Conservation (phyloP, 1,140 invertebrate species). For the Piezodorus guildinii region DNA sequence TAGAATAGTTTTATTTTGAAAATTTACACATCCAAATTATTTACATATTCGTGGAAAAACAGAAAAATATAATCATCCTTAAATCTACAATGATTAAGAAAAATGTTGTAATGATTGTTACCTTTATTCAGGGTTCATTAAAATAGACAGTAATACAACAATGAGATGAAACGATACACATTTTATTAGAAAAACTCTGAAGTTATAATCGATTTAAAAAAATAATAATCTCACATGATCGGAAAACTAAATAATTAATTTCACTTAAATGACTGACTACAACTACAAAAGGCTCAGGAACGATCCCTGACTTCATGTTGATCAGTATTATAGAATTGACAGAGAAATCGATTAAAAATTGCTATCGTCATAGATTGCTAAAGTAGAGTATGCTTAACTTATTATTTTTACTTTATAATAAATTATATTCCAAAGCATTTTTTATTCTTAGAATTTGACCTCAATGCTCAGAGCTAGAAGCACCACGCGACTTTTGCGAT, state of each 20-base stretch:
- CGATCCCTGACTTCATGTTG: too few species aligned
- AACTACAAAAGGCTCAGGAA: neutral
- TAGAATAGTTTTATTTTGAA: conserved; percentile 15
- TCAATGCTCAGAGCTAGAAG: too few species aligned
- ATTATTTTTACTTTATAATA: too few species aligned
- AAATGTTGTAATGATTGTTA: conserved; percentile 8
- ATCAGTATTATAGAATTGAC: too few species aligned
- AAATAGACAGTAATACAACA: neutral
- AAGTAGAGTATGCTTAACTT: too few species aligned
- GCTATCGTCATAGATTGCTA: too few species aligned
- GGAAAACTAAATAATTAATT: neutral
- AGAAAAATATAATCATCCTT: conserved; percentile 13
- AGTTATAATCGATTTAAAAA: neutral
- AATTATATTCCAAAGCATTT: too few species aligned
- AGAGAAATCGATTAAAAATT: too few species aligned
- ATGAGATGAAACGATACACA: neutral
- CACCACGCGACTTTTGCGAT: too few species aligned
- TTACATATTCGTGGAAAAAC: conserved; percentile 9
- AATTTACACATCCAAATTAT: conserved; percentile 12
- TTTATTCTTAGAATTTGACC: too few species aligned
- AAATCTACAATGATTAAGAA: conserved; percentile 2
- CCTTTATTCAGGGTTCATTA: conserved; percentile 3
- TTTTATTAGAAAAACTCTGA: neutral
- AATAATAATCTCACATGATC: neutral
- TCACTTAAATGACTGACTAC: neutral